Base-by-base conservation (phyloP, 2,888 invertebrate genomes). In the Polia nebulosa region DNA sequence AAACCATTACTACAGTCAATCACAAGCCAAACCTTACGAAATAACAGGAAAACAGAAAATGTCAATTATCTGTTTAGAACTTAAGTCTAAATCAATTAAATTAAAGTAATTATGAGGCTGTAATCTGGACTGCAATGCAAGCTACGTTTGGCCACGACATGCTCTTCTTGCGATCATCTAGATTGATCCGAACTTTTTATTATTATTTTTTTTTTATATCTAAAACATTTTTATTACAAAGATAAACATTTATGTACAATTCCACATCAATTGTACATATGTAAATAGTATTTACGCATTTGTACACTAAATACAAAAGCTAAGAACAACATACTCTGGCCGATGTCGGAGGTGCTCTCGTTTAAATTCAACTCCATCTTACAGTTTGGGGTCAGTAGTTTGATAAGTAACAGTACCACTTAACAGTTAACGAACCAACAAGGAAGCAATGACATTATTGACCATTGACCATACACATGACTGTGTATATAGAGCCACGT, bases 321-420 rank as follows among this genome's bases (percentile, higher is more conserved):
- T 22, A n/a, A 49, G 51, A n/a, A 9, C 2, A n/a, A 25, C 44
- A 34, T 11, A 45, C 7, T 25, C 11, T 34, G 44, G 11, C 13
- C 22, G 5, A 13, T 7, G 36, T 17, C 15, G 39, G 8, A n/a
- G 22, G 15, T 41, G 2, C 45, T 27, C 58, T 61, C 29, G 59
- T n/a, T 36, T 27, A 22, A 41, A 27, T 22, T 56, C n/a, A 15
- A 72, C 29, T 34, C 17, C 22, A n/a, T 34, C 25, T 22, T 9
- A 15, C 11, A 36, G 22, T 64, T 44, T 22, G 41, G 15, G 63
- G 51, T 44, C 73, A 72, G 41, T 3, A 32, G 62, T 62, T n/a
- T 20, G 25, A 60, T 41, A 27, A 44, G 32, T 41, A 72, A 49
- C 47, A 45, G 41, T 34, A 49, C 32, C 39, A 53, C 71, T 17